Base-by-base conservation (phyloP, 2,113 vertebrate genomes). In the Pogonocichla stellata region DNA sequence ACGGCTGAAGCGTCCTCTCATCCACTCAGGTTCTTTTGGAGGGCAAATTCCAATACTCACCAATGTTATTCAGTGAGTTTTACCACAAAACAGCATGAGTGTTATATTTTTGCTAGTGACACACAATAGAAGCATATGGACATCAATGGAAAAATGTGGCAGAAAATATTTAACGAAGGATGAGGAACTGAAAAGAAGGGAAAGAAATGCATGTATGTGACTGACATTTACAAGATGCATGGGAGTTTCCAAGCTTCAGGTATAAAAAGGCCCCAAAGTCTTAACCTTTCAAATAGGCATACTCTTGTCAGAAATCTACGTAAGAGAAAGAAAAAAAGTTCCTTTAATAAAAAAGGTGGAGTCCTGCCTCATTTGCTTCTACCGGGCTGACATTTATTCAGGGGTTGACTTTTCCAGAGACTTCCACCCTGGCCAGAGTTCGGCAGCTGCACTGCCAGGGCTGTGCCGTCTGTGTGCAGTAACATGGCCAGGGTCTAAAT, bases 41-140 rank as follows among this genome's bases (percentile, higher is more conserved):
- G 40, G n/a, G 60, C 19, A 94, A 88, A 56, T 62, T 86, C 80
- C 61, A 96, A 43, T 10, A 18, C n/a, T 12, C 25, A 86, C 80
- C 73, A 69, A 71, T 36, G 38, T 47, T 73, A 82, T 65, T 71
- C 66, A 96, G 73, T 6, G 51, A 80, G 47, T 34, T n/a, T 62
- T 80, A 58, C 62, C 73, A 86, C 90, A 95, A 95, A 95, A 90
- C 89, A 95, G 90, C 86, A 75, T 1, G 16, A 92, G 45, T 65
- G 60, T 53, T 95, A 92, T 89, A 95, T 93, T 97, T 97, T 87
- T 89, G 95, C 88, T 95, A 93, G 86, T 34, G 71, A 78, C 86
- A 70, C 38, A 97, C 60, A 54, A 42, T 51, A 91, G 92, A 82
- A 96, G 82, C 88, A 93, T 58, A 93, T 33, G 16, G 53, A 85